Base-by-base conservation (phyloP, 2,113 vertebrate genomes). In the Oncorhynchus clarkii region DNA sequence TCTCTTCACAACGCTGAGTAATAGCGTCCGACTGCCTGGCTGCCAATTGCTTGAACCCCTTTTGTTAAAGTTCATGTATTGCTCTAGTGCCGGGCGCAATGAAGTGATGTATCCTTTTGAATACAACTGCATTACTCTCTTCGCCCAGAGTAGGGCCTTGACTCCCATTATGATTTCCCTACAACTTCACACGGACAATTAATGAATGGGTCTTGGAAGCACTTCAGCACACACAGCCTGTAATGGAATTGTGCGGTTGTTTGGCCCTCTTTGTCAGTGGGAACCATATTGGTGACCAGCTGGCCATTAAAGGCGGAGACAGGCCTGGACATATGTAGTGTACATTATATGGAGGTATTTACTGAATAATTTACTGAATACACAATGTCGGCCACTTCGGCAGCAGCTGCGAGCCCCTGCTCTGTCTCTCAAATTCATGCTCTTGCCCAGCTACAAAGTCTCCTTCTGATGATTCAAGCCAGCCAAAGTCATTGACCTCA, bases 241-340 rank as follows among this genome's bases (percentile, higher is more conserved):
- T 92, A 91, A 93, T 92, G 88, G 89, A 93, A 91, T 90, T 89
- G 86, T 77, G 77, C 26, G 82, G 81, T 86, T 89, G 89, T 88
- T 89, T 89, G 88, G 85, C 84, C 83, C 87, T 88, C 88, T 90
- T 87, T 88, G 89, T 90, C 82, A 76, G 88, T 84, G 74, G 82
- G 85, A 82, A 87, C 91, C 92, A 92, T 94, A 93, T 93, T 94
- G 92, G 89, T 92, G 92, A 92, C 92, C 93, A 94, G 93, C 93
- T 94, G 93, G 92, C 92, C 89, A 89, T 92, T 92, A 91, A 92
- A 91, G 89, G 84, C 83, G 85, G 85, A 84, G 87, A 89, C 89
- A 85, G 90, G 82, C 83, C 76, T 48, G 89, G 92, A 93, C 93
- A 93, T 92, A 92, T 93, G 93, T 93, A 92, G 89, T 90, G 88